phyloP scores from a whole-genome alignment of 2,888 invertebrate genomes.

The Leucoma salicis region DNA sequence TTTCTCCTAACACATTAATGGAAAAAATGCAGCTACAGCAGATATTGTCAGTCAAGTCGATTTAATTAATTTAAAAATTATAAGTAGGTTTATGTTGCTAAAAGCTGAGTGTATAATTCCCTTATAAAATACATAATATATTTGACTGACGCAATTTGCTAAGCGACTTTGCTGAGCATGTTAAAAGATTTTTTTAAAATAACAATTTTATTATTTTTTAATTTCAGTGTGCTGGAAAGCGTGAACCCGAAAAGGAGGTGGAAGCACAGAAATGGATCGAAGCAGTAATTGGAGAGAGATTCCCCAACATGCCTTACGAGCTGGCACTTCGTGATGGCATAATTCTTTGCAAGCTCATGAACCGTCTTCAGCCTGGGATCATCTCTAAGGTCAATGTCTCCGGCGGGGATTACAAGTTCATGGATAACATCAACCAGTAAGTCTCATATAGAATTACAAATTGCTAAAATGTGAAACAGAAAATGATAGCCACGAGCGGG shows the following conservation, averaged over 20 bases:
- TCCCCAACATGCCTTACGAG: conserved; percentile 89
- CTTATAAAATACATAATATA: no score
- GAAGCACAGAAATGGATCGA: conserved; percentile 95
- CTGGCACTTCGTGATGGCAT: conserved; percentile 91
- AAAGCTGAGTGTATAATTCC: no score
- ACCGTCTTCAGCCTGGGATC: conserved; percentile 91
- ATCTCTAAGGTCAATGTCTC: conserved; percentile 91
- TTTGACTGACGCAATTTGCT: no score
- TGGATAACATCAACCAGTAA: conserved; percentile 97
- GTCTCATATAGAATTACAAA: conserved; percentile 63
- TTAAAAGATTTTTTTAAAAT: neutral
- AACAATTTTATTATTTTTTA: conserved; percentile 13
- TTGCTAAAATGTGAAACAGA: neutral
- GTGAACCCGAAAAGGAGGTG: conserved; percentile 88
- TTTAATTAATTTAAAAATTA: no score
- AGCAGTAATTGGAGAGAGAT: conserved; percentile 88
- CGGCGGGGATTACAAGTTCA: conserved; percentile 96
- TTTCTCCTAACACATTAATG: no score
- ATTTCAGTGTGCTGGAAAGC: conserved; percentile 89
- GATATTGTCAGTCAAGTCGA: no score
- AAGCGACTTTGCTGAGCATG: no score
- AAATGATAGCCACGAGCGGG: no score
- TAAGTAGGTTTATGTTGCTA: no score
- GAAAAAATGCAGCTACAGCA: no score
- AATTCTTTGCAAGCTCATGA: conserved; percentile 94